phyloP scores from a whole-genome alignment of 2,113 vertebrate genomes.

The Albula glossodonta region DNA sequence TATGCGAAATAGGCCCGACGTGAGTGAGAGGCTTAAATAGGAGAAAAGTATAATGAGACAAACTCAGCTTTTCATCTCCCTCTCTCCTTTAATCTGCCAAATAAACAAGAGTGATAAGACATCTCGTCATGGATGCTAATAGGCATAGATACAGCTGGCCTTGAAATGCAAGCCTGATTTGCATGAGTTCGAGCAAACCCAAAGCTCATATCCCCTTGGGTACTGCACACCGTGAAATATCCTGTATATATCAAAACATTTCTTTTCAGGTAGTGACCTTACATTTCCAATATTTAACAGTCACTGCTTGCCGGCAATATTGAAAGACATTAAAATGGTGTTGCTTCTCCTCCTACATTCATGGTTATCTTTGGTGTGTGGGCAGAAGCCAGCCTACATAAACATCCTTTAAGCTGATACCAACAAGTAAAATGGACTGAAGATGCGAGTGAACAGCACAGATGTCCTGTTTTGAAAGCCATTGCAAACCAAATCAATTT shows the following conservation, averaged over 20 bases:
- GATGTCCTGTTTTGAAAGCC: not conserved
- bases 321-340: not conserved
- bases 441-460: not conserved
- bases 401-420: not conserved
- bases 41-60: not conserved
- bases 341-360: not conserved
- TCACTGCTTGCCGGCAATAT: not conserved
- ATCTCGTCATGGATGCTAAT: not conserved
- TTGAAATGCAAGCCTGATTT: not conserved
- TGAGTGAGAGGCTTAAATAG: conserved; percentile 1
- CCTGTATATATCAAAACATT: not conserved
- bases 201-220: not conserved
- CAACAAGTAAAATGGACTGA: no score
- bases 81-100: conserved; percentile 17
- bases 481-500: not conserved
- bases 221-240: not conserved
- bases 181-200: not conserved
- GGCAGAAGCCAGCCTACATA: not conserved
- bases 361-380: not conserved
- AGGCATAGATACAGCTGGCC: not conserved
- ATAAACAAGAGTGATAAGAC: conserved; percentile 11
- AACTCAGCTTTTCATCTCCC: not conserved
- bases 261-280: not conserved
- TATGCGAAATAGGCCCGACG: not conserved
- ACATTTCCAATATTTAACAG: not conserved